Base-by-base conservation (phyloP, 2,888 invertebrate species). In the Lasioglossum lativentre region DNA sequence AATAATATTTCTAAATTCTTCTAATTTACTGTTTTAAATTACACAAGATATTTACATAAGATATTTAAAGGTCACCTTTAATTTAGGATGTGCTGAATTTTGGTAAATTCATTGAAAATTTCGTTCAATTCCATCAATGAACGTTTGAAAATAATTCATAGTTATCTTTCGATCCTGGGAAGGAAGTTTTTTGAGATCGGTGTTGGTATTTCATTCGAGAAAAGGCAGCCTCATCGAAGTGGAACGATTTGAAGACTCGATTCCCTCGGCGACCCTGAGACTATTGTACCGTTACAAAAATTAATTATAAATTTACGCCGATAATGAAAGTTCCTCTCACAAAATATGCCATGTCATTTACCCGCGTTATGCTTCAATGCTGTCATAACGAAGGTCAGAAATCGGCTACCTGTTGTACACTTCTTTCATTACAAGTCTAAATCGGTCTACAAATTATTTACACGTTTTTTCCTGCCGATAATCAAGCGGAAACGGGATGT, bases 341-440 rank as follows among this genome's bases (percentile, higher is more conserved):
- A 85, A 89, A 88, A 92, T 90, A 86, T 87, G 89, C 91, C 84
- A 70, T 82, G 90, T 92, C 92, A 93, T 91, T 92, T 91, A 88
- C 85, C 90, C 86, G 88, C 91, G 92, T 93, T 92, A 93, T 92
- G 93, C 92, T 93, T 88, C 87, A 89, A 85, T 81, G 93, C 90
- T 85, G 86, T 87, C 87, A 86, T 86, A 87, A 87, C 78, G 77
- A 73, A 86, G 78, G 86, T 83, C 75, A 71, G 72, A 27, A 40
- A n/a, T 47, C 16, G 63, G 30, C 75, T 47, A 42, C 38, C 72
- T 75, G 56, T 77, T 71, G 66, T 80, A 52, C 59, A 30, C 70
- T 78, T 81, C 85, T 78, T 83, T 79, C 59, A 66, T 38, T 83
- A 77, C 68, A 30, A 63, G 47, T 78, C 78, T 77, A 75, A 84